Conservation (phyloP, 2,113 vertebrate species). For the Dicerorhinus sumatrensis region DNA sequence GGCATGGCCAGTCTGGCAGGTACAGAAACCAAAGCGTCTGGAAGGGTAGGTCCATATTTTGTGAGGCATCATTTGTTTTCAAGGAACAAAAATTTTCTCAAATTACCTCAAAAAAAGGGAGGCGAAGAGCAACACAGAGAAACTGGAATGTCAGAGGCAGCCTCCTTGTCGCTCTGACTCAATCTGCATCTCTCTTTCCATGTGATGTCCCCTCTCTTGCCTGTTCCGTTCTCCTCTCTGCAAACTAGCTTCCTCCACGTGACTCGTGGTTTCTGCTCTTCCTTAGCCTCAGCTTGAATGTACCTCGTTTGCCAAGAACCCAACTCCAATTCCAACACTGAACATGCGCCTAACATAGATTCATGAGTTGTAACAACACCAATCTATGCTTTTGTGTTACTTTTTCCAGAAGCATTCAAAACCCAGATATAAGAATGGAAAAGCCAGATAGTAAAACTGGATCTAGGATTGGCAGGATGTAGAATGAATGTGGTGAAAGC, state of each 20-base stretch:
- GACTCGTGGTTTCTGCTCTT: not conserved
- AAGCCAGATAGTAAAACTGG: not conserved
- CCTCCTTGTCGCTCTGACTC: not conserved
- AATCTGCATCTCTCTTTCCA: not conserved
- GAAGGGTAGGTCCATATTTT: not conserved
- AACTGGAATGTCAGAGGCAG: not conserved
- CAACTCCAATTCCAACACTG: not conserved
- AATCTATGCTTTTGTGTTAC: not conserved
- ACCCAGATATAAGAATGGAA: not conserved
- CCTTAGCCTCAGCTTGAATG: not conserved
- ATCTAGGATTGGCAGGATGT: not conserved
- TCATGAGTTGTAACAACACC: not conserved
- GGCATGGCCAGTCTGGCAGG: not conserved
- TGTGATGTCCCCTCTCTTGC: not conserved
- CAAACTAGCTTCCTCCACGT: not conserved
- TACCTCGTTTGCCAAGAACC: not conserved
- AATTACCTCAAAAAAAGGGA: not conserved
- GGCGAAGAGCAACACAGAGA: not conserved
- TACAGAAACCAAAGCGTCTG: not conserved
- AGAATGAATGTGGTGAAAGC: not conserved
- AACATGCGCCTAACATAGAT: not conserved
- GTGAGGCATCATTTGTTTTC: not conserved
- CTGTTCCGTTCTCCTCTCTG: not conserved
- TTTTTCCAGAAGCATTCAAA: not conserved
- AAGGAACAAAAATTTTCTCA: not conserved